Evolutionary conservation across 2,113 vertebrate species (phyloP).

Genomic region (Haplotaxodon microlepis): DNA sequence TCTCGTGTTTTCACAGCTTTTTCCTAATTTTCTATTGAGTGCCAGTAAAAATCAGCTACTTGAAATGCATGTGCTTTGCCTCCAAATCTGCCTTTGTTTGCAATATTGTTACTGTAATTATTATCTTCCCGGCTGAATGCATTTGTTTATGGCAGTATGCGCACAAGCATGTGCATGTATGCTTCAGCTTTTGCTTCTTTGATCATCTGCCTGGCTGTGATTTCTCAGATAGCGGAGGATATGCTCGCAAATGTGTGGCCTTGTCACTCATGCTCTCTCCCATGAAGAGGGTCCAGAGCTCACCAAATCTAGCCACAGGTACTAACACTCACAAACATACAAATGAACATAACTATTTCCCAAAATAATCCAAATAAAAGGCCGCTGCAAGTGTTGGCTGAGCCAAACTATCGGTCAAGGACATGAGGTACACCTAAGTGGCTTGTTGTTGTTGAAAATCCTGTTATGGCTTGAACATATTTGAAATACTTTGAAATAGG

Average conservation of each 20-base stretch:
- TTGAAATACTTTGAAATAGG: neutral
- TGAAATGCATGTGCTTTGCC: constrained; percentile 75
- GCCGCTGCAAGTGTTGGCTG: neutral
- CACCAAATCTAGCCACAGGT: constrained; percentile 94
- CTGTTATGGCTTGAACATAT: neutral
- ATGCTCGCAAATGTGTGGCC: constrained; percentile 83
- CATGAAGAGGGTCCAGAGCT: constrained; percentile 98
- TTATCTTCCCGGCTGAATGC: neutral
- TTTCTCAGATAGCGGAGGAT: constrained; percentile 95
- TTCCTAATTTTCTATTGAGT: neutral
- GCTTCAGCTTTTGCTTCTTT: constrained; percentile 58
- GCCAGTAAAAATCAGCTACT: neutral
- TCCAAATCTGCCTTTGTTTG: constrained; percentile 33
- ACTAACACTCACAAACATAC: constrained; percentile 66
- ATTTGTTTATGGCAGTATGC: neutral
- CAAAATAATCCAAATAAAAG: neutral
- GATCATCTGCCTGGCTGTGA: constrained; percentile 67
- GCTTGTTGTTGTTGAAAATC: neutral
- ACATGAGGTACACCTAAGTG: constrained; percentile 6
- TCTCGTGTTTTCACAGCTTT: neutral
- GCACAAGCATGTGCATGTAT: constrained; percentile 54
- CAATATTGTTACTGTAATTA: neutral
- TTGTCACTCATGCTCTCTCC: constrained; percentile 90
- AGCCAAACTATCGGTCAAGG: neutral
- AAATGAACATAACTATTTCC: neutral